These are phyloP conservation scores for Hesperia comma DNA, from an alignment of 2,888 invertebrate species.

Conservation along the genomic window DNA sequence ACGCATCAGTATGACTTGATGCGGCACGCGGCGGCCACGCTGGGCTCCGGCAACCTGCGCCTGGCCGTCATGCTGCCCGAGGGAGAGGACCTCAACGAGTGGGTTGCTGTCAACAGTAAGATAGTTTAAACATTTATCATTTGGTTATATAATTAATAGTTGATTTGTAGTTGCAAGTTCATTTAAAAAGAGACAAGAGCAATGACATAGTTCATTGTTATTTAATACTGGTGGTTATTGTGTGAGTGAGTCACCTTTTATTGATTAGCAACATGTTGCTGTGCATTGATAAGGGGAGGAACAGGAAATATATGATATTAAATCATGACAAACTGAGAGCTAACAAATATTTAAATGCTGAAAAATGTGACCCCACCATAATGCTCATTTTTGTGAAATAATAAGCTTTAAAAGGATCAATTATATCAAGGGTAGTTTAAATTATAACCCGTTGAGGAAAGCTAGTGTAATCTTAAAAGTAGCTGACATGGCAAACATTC, in stretches of 20 bases:
- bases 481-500: no score
- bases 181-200: no score
- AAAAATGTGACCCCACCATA: no score
- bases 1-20: slow-evolving; percentile 99
- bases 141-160: not conserved
- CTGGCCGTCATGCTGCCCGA: slow-evolving; percentile 98
- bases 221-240: no score
- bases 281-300: not conserved
- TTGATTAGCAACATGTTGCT: not conserved
- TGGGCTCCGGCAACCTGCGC: slow-evolving; percentile 98
- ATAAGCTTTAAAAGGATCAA: no score
- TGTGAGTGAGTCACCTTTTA: no score
- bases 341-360: not conserved
- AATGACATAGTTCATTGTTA: no score
- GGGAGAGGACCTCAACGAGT: slow-evolving; percentile 99
- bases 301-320: slow-evolving; percentile 6
- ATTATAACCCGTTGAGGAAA: no score
- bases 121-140: not conserved
- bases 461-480: no score
- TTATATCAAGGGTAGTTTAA: no score
- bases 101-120: slow-evolving; percentile 99
- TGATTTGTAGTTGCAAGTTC: no score
- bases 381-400: no score
- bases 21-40: slow-evolving; percentile 99
- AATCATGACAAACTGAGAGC: not conserved